phyloP scores from a whole-genome alignment of 2,888 invertebrate species.

The Acanthosoma haemorrhoidale region DNA sequence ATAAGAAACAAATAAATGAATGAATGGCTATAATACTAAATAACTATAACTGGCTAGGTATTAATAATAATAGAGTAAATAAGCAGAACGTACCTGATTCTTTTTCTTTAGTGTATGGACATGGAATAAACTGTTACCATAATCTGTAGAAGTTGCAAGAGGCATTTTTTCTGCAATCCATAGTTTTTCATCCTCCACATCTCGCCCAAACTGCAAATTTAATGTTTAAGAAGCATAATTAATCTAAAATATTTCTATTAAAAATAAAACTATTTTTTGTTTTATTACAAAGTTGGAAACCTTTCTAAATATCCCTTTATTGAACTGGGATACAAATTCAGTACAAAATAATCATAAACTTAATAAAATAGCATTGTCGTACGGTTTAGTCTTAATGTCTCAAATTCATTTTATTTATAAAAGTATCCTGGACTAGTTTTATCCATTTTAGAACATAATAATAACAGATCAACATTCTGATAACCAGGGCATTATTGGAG shows the following conservation, averaged over 20 bases:
- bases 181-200: slow-evolving; percentile 95
- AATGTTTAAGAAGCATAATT: slow-evolving; percentile 5
- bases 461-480: no score
- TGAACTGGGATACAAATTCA: no score
- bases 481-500: no score
- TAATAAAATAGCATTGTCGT: no score
- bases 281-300: no score
- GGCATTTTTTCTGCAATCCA: slow-evolving; percentile 98
- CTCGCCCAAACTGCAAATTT: slow-evolving; percentile 79
- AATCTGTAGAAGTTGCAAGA: slow-evolving; percentile 81
- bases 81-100: slow-evolving; percentile 57
- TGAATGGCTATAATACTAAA: slow-evolving; percentile 12
- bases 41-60: neutral
- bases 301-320: no score
- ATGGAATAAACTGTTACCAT: slow-evolving; percentile 95
- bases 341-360: no score
- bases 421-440: no score
- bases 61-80: neutral
- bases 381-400: no score
- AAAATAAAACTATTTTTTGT: no score
- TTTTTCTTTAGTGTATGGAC: slow-evolving; percentile 98
- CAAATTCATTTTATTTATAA: no score
- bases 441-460: no score
- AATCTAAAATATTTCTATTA: neutral
- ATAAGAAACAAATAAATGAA: neutral